Conservation (phyloP, 2,888 invertebrate genomes). For the Lasioglossum zephyrum region DNA sequence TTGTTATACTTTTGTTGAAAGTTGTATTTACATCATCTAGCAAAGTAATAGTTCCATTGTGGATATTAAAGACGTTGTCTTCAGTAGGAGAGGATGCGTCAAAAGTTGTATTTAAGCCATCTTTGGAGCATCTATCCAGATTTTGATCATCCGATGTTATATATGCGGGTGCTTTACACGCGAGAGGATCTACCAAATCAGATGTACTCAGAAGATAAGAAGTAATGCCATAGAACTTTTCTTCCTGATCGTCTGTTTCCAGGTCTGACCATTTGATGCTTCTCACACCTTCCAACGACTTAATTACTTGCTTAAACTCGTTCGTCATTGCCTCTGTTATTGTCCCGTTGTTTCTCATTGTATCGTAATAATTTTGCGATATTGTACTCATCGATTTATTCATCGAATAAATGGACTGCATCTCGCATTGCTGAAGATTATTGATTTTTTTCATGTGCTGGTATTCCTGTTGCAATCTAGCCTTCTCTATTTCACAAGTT, state of each 20-base stretch:
- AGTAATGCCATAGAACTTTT: conserved; percentile 78
- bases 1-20: conserved; percentile 35
- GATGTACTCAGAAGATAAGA: conserved; percentile 76
- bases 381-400: conserved; percentile 86
- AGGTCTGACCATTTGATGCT: conserved; percentile 87
- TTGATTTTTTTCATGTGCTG: conserved; percentile 84
- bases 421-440: conserved; percentile 85
- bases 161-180: conserved; percentile 68
- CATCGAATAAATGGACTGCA: conserved; percentile 85
- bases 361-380: conserved; percentile 86
- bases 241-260: conserved; percentile 75
- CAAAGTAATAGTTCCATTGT: conserved; percentile 68
- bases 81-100: conserved; percentile 13
- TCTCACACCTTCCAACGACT: conserved; percentile 87
- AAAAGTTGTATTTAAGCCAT: conserved; percentile 60
- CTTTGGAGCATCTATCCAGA: conserved; percentile 1
- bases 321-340: conserved; percentile 86
- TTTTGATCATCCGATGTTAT: conserved; percentile 2
- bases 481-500: conserved; percentile 75
- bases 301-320: conserved; percentile 87
- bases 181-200: conserved; percentile 73
- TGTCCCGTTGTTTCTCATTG: conserved; percentile 87
- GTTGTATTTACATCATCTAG: conserved; percentile 33
- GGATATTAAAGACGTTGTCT: neutral
- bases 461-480: conserved; percentile 81